Evolutionary conservation across 64 coral and sea anemone genomes (phyloP).

Genomic region (Cladopsammia gracilis): DNA sequence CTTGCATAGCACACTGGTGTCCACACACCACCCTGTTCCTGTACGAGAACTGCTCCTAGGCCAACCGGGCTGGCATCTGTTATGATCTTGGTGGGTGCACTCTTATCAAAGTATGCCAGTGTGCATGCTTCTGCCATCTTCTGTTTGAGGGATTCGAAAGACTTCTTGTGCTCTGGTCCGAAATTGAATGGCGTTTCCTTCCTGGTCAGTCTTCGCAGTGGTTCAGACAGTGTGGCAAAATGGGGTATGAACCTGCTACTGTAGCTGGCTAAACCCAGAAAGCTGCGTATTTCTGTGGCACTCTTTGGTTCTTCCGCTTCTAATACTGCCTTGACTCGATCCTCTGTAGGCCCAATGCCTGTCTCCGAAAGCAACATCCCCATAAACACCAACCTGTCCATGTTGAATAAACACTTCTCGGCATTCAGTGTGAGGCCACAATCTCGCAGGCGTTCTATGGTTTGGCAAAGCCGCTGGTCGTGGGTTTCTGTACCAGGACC

Average conservation of each 20-base stretch:
- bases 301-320: slow-evolving; percentile 21
- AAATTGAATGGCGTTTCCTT: slow-evolving; percentile 34
- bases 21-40: no score
- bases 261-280: no score
- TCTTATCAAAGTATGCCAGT: slow-evolving; percentile 44
- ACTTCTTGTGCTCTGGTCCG: slow-evolving; percentile 13
- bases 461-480: no score
- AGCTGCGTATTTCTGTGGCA: slow-evolving; percentile 34
- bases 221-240: slow-evolving; percentile 17
- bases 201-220: slow-evolving; percentile 47
- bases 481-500: no score
- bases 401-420: no score
- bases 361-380: slow-evolving; percentile 52
- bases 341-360: slow-evolving; percentile 48
- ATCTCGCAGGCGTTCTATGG: no score
- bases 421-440: no score
- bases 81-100: neutral
- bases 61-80: no score
- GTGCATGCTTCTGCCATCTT: slow-evolving; percentile 11
- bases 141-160: slow-evolving; percentile 25
- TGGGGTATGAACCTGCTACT: no score
- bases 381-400: slow-evolving; percentile 36
- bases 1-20: no score
- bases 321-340: slow-evolving; percentile 41
- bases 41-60: no score